A percentile compares a stretch with the other conserved stretches of the same genome.
Conservation (phyloP, 2,113 vertebrate species). For the Scomber colias region DNA sequence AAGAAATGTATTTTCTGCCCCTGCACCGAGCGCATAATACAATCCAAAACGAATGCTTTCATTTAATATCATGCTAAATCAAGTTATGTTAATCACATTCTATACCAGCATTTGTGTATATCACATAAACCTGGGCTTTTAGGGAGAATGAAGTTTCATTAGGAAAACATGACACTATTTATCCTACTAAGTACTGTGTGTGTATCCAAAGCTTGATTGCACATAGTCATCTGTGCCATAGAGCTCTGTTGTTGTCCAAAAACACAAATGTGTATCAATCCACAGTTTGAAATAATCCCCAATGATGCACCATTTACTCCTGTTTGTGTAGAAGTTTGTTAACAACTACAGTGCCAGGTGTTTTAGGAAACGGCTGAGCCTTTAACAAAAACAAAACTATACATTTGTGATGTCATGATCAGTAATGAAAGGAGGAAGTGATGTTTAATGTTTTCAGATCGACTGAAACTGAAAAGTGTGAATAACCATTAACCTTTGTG, state of each 20-base stretch:
- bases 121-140: slow-evolving; percentile 25
- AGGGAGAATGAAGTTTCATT: slow-evolving; percentile 44
- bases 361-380: no score
- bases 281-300: not conserved
- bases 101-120: slow-evolving; percentile 40
- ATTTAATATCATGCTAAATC: slow-evolving; percentile 52
- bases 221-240: not conserved
- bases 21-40: slow-evolving; percentile 17
- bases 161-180: slow-evolving; percentile 12
- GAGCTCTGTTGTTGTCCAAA: not conserved
- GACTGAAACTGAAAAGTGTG: no score
- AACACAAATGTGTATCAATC: not conserved
- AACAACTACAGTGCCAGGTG: not conserved
- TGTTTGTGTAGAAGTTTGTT: not conserved
- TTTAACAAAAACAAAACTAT: no score
- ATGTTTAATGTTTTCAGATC: no score
- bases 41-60: slow-evolving; percentile 43
- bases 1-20: slow-evolving; percentile 52
- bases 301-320: not conserved
- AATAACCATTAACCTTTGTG: no score
- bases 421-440: no score
- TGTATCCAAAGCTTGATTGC: not conserved
- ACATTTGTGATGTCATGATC: no score
- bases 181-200: slow-evolving; percentile 11
- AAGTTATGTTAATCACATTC: slow-evolving; percentile 46